Evolutionary conservation across 2,113 vertebrate genomes (phyloP).

Genomic region (Mesitornis unicolor): DNA sequence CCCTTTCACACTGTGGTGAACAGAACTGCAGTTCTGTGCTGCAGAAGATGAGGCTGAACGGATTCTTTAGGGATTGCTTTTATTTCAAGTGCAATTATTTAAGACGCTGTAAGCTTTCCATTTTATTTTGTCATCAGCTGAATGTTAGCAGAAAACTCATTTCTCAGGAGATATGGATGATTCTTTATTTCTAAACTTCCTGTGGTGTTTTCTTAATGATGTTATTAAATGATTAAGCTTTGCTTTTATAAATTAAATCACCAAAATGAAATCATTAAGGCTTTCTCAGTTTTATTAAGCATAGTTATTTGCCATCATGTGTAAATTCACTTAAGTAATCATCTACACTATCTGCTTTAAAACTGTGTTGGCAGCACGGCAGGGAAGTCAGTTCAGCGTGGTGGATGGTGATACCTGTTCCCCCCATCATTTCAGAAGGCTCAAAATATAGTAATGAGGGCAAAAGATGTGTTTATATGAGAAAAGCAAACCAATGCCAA

Average conservation of each 20-base stretch:
- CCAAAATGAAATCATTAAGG: slow-evolving; percentile 49
- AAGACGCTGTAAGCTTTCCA: slow-evolving; percentile 48
- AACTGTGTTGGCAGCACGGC: neutral
- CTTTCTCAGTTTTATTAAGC: slow-evolving; percentile 54
- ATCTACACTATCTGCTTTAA: slow-evolving; percentile 19
- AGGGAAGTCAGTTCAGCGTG: slow-evolving; percentile 1
- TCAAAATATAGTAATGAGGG: neutral
- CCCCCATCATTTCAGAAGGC: neutral
- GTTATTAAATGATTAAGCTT: slow-evolving; percentile 63
- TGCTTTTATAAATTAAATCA: slow-evolving; percentile 66
- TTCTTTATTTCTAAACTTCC: slow-evolving; percentile 61
- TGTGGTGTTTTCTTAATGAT: slow-evolving; percentile 62
- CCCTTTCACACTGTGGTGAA: slow-evolving; percentile 24
- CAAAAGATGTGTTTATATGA: neutral
- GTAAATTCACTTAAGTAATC: slow-evolving; percentile 63
- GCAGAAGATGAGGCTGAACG: slow-evolving; percentile 7
- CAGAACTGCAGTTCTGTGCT: slow-evolving; percentile 6
- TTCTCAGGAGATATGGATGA: slow-evolving; percentile 53
- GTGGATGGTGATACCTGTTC: neutral
- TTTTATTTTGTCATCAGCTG: slow-evolving; percentile 47
- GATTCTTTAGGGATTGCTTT: slow-evolving; percentile 13
- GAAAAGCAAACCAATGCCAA: neutral
- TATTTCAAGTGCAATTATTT: slow-evolving; percentile 53
- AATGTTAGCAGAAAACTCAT: slow-evolving; percentile 49
- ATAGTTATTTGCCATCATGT: slow-evolving; percentile 62